These are phyloP conservation scores for Eulemur mongoz DNA, from an alignment of 2,797 vertebrate species.

Conservation along the genomic window DNA sequence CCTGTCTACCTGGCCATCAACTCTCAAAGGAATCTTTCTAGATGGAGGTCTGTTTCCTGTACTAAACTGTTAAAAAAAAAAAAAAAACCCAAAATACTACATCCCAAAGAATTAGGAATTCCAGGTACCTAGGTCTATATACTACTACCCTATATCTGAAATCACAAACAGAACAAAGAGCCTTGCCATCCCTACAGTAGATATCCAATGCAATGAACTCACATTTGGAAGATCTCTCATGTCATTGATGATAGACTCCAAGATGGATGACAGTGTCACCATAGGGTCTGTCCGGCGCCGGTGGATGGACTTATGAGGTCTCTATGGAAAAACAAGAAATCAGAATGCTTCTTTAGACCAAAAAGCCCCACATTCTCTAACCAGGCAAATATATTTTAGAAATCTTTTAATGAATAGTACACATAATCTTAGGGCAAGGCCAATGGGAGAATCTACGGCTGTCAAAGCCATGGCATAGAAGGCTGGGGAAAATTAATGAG, in stretches of 20 bases:
- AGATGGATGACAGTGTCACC: slow-evolving; percentile 97
- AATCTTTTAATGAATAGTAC: slow-evolving; percentile 26
- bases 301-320: slow-evolving; percentile 98
- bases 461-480: neutral
- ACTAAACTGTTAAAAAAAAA: slow-evolving; percentile 22
- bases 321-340: slow-evolving; percentile 84
- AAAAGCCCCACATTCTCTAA: neutral
- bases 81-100: neutral
- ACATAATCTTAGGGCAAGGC: neutral
- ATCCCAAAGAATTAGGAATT: neutral
- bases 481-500: neutral
- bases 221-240: slow-evolving; percentile 97
- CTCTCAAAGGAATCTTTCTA: slow-evolving; percentile 47
- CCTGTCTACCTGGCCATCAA: neutral
- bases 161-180: slow-evolving; percentile 27
- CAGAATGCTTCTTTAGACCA: neutral
- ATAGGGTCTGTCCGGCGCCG: slow-evolving; percentile 97
- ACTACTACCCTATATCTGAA: slow-evolving; percentile 10
- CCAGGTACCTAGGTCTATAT: neutral
- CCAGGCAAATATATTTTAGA: slow-evolving; percentile 40
- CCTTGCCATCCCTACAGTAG: neutral
- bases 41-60: neutral
- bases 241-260: slow-evolving; percentile 98
- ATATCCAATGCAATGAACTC: slow-evolving; percentile 77
- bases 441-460: neutral